Evolutionary conservation across 2,797 vertebrate species (phyloP), one percentile per base, ranked within the genome.

Genomic region (Myotis myotis): DNA sequence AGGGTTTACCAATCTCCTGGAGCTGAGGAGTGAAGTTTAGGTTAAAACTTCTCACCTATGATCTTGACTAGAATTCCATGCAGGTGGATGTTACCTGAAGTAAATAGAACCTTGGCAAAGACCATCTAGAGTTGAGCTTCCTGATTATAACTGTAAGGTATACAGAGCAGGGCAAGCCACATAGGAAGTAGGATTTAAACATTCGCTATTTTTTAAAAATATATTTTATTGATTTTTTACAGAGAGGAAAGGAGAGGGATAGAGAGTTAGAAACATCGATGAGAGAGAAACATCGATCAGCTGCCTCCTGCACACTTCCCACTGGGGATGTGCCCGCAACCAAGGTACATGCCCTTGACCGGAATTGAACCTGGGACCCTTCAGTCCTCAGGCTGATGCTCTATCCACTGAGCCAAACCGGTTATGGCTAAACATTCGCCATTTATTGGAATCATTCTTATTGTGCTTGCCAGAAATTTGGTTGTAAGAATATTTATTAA

Each of bases 51-150:
- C 62, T 87, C 33, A 17, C 28, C 28, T 19, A 5, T 74, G 44
- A 51, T 30, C 28, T 84, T 82, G 28, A 30, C 44, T 62, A 38
- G 78, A 75, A 79, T 33, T 49, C 30, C 66, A 76, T 76, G 41
- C 28, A 30, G 68, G 41, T 68, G 7, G 12, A 44, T 33, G 17
- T 70, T 16, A 53, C 17, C 51, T 16, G 3, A 17, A 47, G 23
- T 79, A 60, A 49, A 22, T 13, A n/a, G 16, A 15, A 16, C 75
- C 70, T 66, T 55, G 80, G 51, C 15, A 30, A n/a, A 49, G 28
- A 4, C 5, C 1, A 0, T 44, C 28, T 19, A 1, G 47, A n/a
- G 11, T 8, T 68, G 68, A 49, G 51, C 49, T 4, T 0, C 11
- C 11, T 44, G 60, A 15, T 38, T 22, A 49, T 8, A 44, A 4